phyloP scores from a whole-genome alignment of 2,888 invertebrate species.

The Noctua janthe region DNA sequence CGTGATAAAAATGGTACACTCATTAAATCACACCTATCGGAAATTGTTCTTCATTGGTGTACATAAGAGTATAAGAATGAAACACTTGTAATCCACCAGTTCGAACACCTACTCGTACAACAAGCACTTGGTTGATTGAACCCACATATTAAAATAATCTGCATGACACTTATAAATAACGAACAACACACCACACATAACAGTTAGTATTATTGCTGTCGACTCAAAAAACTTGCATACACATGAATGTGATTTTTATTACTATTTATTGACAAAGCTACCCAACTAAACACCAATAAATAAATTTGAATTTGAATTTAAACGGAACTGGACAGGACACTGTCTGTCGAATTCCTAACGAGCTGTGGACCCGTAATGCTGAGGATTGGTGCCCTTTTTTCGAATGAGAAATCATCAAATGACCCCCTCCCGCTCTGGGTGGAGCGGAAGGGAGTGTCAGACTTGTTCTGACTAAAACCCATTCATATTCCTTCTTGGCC shows the following conservation, averaged over 20 bases:
- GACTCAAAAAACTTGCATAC: background rate
- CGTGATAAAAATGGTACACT: background rate
- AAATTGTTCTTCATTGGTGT: background rate
- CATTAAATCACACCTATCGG: background rate
- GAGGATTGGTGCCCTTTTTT: no score
- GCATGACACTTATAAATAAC: background rate
- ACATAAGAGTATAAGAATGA: background rate
- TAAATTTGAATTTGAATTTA: no score
- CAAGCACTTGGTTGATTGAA: conserved; percentile 4
- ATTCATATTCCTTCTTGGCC: no score
- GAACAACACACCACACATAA: background rate
- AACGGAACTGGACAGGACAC: background rate
- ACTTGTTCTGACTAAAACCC: no score
- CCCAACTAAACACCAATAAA: no score
- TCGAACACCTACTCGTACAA: background rate
- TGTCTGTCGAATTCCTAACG: no score
- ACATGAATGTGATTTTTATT: background rate
- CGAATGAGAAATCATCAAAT: no score
- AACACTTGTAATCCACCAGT: background rate
- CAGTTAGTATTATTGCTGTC: background rate
- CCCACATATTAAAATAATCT: background rate
- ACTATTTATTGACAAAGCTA: background rate
- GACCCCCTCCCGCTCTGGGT: no score
- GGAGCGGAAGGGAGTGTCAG: no score
- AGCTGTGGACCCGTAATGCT: background rate